Percentiles rank a stretch among this genome's conserved stretches.
These are phyloP conservation scores for Pinna nobilis DNA, from an alignment of 1,140 invertebrate species.

Conservation along the genomic window DNA sequence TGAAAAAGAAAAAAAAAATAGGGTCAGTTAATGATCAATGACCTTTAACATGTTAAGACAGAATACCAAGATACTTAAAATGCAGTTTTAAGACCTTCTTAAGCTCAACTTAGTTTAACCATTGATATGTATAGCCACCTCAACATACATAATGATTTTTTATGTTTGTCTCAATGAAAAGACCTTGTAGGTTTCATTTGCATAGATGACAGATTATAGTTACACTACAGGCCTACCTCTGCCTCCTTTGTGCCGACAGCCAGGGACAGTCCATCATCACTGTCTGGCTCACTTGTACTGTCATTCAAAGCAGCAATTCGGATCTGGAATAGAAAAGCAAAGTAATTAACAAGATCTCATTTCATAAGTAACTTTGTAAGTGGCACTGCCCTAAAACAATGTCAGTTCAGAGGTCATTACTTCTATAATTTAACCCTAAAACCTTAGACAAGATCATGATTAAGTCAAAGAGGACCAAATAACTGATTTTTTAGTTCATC, in stretches of 20 bases:
- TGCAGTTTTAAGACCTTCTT: neutral
- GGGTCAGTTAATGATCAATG: neutral
- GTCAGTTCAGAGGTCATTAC: too few species aligned
- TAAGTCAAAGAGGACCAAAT: too few species aligned
- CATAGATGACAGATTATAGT: neutral
- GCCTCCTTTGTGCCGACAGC: conserved; percentile 80
- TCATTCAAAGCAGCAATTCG: conserved; percentile 83
- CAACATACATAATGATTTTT: neutral
- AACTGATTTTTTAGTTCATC: too few species aligned
- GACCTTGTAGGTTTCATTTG: neutral
- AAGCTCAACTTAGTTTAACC: neutral
- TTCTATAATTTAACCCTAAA: too few species aligned
- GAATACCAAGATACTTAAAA: neutral
- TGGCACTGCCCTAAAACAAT: too few species aligned
- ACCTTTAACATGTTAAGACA: neutral
- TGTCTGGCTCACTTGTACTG: conserved; percentile 78
- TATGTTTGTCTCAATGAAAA: conserved; percentile 5
- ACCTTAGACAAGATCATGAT: too few species aligned
- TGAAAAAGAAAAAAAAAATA: neutral
- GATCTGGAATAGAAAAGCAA: conserved; percentile 73
- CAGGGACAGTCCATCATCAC: conserved; percentile 75
- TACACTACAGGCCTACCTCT: conserved; percentile 73
- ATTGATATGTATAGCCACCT: neutral
- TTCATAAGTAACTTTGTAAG: too few species aligned
- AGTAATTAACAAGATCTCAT: too few species aligned